Evolutionary conservation across 2,888 invertebrate genomes (phyloP), one percentile per base, ranked within the genome.

Genomic region (Spilarctia lutea): DNA sequence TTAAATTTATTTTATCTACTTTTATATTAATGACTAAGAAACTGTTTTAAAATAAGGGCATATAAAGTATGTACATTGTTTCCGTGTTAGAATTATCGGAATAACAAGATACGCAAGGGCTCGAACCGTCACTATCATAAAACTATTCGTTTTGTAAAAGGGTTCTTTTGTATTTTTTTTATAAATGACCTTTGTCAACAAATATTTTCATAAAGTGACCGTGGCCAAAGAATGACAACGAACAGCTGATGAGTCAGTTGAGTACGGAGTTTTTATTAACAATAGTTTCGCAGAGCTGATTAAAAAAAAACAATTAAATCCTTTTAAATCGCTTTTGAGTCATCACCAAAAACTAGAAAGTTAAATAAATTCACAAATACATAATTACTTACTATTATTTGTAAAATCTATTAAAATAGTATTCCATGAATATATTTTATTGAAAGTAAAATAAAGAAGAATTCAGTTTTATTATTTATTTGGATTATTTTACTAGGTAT

Each of bases 81-180:
- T 18, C 63, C 42, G 73, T 75, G 78, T 80, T 76, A 80, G 74
- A 75, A 77, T 80, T 13, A 75, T 76, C 74, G 73, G 33, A 72
- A 68, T 71, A 74, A 73, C 63, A 68, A 18, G 63, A 71, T 72
- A 65, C 45, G 45, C 73, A 33, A 30, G 63, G 11, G 48, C 30
- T 45, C 18, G 45, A 20, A 72, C 72, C 76, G 73, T 69, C 81
- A 72, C 76, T 73, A 83, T 78, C 76, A 79, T 83, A 80, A 80
- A 81, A 69, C 75, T 71, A 80, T 83, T 83, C 79, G 83, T 80
- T 77, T 78, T 75, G 74, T 81, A 71, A 74, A 77, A 80, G 82
- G 79, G 80, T 80, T 79, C 78, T 78, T 75, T 72, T 67, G 10
- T 63, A 68, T 75, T 65, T 81, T 81, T 81, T 81, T 81, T 73